Evolutionary conservation across 2,888 invertebrate species (phyloP), one percentile per base, ranked within the genome.

Genomic region (Leucophenga maculata): DNA sequence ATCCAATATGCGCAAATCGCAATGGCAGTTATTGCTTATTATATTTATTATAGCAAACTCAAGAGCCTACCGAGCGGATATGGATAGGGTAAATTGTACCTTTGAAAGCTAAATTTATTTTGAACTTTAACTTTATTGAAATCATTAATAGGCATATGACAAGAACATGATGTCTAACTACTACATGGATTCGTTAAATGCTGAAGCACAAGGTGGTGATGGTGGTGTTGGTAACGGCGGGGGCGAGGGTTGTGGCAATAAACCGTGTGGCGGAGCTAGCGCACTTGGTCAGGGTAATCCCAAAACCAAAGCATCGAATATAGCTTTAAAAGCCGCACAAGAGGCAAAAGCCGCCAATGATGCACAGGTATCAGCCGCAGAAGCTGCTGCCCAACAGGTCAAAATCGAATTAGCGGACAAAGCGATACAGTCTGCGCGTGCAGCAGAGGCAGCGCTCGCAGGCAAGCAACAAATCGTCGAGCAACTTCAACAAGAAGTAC

Each of bases 261-360:
- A 11, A 2, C n/a, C 1, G 6, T 67, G 67, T 18, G 1, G 6
- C 6, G 64, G 39, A n/a, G 22, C n/a, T 11, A 31, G 52, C 4
- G 32, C 0, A n/a, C 0, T 74, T 6, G 60, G 46, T 9, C 62
- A 20, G 0, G 73, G 67, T 6, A 77, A 74, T 68, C 74, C 74
- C 32, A 88, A 83, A 72, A 78, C 90, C 81, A 92, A 91, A 77
- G 92, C 92, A 0, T 90, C 92, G 0, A 92, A 90, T 81, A 93
- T 94, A 79, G 94, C 94, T 0, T 92, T 92, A 82, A 93, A 93
- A 78, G 94, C 94, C 0, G 94, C 94, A 0, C 92, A 92, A 71
- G 93, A 93, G 83, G 93, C 94, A 0, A 78, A 84, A 39, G 94
- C 93, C 0, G 94, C 94, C 0, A 92, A 93, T 59, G 93, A 93